phyloP scores from a whole-genome alignment of 2,113 vertebrate genomes.

The Colaptes auratus region DNA sequence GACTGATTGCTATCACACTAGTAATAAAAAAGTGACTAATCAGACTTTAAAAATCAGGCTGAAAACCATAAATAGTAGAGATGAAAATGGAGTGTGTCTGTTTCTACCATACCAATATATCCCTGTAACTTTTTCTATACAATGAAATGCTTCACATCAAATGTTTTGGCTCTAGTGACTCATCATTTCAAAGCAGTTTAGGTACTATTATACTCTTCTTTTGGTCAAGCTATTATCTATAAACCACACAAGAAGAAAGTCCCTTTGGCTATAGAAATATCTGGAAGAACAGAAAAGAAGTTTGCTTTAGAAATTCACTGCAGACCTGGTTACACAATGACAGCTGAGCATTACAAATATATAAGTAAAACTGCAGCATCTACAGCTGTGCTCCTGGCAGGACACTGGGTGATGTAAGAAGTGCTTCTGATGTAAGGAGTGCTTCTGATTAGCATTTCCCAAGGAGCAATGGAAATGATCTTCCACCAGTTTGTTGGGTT shows the following conservation, averaged over 20 bases:
- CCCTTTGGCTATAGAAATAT: neutral
- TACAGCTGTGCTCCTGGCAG: neutral
- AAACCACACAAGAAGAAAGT: neutral
- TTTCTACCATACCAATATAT: conserved; percentile 3
- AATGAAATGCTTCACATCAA: neutral
- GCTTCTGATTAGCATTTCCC: neutral
- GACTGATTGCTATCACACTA: neutral
- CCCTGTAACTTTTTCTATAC: neutral
- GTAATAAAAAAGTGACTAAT: conserved; percentile 4
- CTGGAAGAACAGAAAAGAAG: neutral
- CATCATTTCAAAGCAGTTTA: neutral
- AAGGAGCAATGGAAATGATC: neutral
- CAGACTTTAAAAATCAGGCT: conserved; percentile 6
- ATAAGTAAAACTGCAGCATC: neutral
- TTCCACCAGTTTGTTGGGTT: neutral
- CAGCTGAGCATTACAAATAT: too few relatives aligned
- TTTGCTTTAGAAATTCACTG: neutral
- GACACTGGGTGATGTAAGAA: neutral
- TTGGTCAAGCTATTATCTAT: neutral
- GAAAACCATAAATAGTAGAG: neutral
- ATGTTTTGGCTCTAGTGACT: neutral
- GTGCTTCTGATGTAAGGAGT: neutral
- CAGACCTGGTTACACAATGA: neutral
- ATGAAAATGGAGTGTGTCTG: conserved; percentile 39
- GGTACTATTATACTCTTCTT: neutral